Percentiles rank a stretch among this genome's conserved stretches.
phyloP scores from a whole-genome alignment of 1,140 invertebrate species.

The Mactra quadrangularis region DNA sequence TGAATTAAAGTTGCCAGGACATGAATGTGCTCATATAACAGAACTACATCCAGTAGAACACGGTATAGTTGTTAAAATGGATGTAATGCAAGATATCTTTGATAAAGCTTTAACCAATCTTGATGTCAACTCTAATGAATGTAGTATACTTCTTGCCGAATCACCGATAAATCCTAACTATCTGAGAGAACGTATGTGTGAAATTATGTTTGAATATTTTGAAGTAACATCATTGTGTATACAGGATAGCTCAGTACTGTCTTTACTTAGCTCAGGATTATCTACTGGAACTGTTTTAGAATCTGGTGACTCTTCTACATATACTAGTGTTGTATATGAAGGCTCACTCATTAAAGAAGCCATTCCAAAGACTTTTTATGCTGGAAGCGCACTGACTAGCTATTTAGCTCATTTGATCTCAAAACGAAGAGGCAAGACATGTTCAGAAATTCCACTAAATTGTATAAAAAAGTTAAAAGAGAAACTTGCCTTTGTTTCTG shows the following conservation, averaged over 20 bases:
- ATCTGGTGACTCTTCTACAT: constrained; percentile 36
- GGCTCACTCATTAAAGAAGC: constrained; percentile 15
- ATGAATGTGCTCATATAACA: background rate
- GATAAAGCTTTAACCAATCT: constrained; percentile 16
- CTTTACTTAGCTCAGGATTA: constrained; percentile 31
- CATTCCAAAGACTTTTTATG: constrained; percentile 58
- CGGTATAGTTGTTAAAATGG: constrained; percentile 47
- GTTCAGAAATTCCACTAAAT: background rate
- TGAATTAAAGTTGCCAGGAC: constrained; percentile 8
- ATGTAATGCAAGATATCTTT: constrained; percentile 33
- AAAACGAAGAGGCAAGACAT: background rate
- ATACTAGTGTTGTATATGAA: constrained; percentile 53
- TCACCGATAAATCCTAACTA: constrained; percentile 42
- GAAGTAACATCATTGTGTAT: constrained; percentile 7
- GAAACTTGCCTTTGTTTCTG: constrained; percentile 38
- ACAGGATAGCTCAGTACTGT: constrained; percentile 38
- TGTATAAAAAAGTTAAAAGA: constrained; percentile 39
- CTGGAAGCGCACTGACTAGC: constrained; percentile 19
- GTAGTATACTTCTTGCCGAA: constrained; percentile 32
- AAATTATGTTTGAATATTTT: constrained; percentile 54
- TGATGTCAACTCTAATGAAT: constrained; percentile 5
- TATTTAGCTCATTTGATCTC: constrained; percentile 11
- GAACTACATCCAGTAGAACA: constrained; percentile 33
- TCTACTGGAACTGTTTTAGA: constrained; percentile 34
- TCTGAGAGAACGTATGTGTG: constrained; percentile 31